These are phyloP conservation scores for Epiblema foenella DNA, from an alignment of 2,888 invertebrate species.

Conservation along the genomic window DNA sequence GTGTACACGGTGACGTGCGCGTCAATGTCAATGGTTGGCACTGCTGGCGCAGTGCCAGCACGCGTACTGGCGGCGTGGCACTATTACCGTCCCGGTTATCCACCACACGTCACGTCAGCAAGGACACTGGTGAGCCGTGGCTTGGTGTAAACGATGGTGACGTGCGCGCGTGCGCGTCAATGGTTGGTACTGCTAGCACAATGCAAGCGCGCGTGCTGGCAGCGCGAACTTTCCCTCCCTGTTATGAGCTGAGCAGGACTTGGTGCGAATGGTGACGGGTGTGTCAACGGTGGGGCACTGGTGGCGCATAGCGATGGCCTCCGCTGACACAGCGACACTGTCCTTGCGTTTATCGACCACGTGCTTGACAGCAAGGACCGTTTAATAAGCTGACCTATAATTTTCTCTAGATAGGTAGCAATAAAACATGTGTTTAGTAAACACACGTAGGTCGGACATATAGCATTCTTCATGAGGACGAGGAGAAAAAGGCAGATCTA, in stretches of 20 bases:
- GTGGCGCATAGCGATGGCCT: no score
- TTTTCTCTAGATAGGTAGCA: no score
- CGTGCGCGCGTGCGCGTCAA: background rate
- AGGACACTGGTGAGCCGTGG: conserved; percentile 60
- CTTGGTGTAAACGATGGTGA: background rate
- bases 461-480: no score
- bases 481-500: no score
- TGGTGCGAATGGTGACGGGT: no score
- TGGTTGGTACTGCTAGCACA: background rate
- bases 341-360: no score
- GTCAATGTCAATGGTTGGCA: background rate
- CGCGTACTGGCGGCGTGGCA: background rate
- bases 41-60: conserved; percentile 6
- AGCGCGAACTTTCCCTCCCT: background rate
- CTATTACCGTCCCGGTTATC: background rate
- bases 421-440: no score
- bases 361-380: no score
- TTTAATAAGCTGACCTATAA: no score
- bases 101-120: conserved; percentile 51
- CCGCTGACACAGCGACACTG: no score
- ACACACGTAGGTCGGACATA: no score
- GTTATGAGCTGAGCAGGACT: background rate
- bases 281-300: no score
- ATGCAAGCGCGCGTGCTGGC: background rate
- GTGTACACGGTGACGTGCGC: background rate